phyloP scores from a whole-genome alignment of 2,113 vertebrate species.

The Erpornis zantholeuca region DNA sequence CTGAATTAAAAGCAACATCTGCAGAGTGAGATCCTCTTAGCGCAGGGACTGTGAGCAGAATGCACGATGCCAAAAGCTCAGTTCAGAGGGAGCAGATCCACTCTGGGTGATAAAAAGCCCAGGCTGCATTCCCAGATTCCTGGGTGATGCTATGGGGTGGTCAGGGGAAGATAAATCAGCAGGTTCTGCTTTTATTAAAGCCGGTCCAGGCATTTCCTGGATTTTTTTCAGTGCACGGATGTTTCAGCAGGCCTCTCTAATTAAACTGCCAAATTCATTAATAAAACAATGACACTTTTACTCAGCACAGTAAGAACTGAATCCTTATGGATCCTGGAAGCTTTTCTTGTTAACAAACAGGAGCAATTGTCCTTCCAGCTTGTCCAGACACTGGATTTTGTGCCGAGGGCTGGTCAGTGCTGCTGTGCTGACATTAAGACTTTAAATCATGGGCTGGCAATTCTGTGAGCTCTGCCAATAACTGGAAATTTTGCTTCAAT shows the following conservation, averaged over 20 bases:
- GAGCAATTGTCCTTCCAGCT: not conserved
- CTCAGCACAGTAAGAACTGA: not conserved
- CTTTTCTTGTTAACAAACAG: not conserved
- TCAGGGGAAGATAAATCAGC: not conserved
- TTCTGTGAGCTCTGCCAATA: not conserved
- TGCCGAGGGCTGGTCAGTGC: not conserved
- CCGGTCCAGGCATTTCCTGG: not conserved
- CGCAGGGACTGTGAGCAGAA: not conserved
- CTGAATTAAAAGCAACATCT: not conserved
- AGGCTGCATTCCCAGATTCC: accelerated
- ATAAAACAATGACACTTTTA: not conserved
- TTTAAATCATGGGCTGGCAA: not conserved
- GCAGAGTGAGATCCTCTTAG: not conserved
- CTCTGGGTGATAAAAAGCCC: not conserved
- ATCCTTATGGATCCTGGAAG: not conserved
- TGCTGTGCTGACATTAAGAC: not conserved
- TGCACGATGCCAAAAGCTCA: not conserved
- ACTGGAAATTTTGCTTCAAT: not conserved
- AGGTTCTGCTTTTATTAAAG: not conserved
- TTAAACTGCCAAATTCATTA: not conserved
- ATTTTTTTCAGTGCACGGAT: accelerated
- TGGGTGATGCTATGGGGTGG: not conserved
- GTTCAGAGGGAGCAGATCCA: not conserved
- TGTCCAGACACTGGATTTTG: not conserved
- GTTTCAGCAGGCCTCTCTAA: not conserved